Conservation (phyloP, 35 echinoderm and acorn worm genomes). For the Apostichopus parvimensis region DNA sequence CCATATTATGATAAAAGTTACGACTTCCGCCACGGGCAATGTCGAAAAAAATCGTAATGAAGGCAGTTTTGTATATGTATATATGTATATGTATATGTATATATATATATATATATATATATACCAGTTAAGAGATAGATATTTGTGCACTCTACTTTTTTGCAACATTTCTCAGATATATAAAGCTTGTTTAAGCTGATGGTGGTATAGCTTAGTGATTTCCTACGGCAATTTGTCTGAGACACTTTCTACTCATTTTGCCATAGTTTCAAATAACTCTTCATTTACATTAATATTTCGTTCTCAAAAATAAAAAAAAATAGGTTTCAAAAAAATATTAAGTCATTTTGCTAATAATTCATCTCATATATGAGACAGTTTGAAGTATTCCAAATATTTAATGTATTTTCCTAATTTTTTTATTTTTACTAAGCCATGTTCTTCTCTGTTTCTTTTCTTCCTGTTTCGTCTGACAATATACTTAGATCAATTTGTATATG, state of each 20-base stretch:
- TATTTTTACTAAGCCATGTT: no score
- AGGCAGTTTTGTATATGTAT: conserved; percentile 11
- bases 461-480: no score
- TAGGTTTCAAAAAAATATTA: no score
- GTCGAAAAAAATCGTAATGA: conserved; percentile 31
- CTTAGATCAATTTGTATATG: no score
- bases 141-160: not conserved
- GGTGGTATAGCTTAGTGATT: not conserved
- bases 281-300: no score
- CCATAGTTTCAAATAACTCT: no score
- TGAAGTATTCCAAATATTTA: no score
- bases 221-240: not conserved
- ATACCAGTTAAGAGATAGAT: not conserved
- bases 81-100: not conserved
- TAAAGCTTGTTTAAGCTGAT: not conserved
- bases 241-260: not conserved
- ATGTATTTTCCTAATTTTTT: no score
- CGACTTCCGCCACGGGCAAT: conserved; percentile 48
- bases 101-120: not conserved
- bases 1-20: conserved; percentile 62
- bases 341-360: no score
- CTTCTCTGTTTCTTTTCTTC: no score
- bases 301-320: no score
- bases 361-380: no score
- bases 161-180: not conserved